Evolutionary conservation across 1,140 invertebrate genomes (phyloP), one percentile per base, ranked within the genome.

Genomic region (Musca vetustissima): DNA sequence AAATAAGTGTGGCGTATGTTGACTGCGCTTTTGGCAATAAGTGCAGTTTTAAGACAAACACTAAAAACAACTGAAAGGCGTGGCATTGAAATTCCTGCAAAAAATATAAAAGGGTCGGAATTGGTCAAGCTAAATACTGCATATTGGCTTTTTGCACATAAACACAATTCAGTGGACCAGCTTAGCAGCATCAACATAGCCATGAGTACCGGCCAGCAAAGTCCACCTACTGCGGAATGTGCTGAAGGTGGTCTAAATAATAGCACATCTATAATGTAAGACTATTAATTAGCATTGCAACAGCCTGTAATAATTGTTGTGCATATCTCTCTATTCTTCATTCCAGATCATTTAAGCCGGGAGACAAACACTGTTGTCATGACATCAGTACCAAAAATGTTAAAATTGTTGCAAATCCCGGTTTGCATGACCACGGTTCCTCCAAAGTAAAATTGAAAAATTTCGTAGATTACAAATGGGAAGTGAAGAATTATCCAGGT

Each of bases 391-490:
- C 88, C 47, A 85, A 86, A 53, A 86, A 93, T 76, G 91, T 94
- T 15, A 87, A 87, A 64, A 87, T 95, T 4, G 84, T 89, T 68
- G 88, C 90, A 21, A 91, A 89, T 67, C 83, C 87, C 19, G 91
- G 89, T 17, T 87, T 82, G 47, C 90, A 92, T 72, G 87, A 87
- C 74, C 89, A 89, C 83, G 93, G 91, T 25, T 92, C 91, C 75
- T 95, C 93, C 0, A 93, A 95, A 83, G 91, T 98, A 9, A 96
- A 95, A 77, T 87, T 96, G 19, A 94, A 91, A 75, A 95, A 92
- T 81, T 88, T 97, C 57, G 94, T 97, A 13, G 94, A 97, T 74
- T 97, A 94, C 80, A 91, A 91, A 69, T 98, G 96, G 95, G 95
- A 97, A 76, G 87, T 90, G 25, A 88, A 90, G 74, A 92, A 92